These are phyloP conservation scores for Ochropleura plecta DNA, from an alignment of 2,888 invertebrate species.

Conservation along the genomic window DNA sequence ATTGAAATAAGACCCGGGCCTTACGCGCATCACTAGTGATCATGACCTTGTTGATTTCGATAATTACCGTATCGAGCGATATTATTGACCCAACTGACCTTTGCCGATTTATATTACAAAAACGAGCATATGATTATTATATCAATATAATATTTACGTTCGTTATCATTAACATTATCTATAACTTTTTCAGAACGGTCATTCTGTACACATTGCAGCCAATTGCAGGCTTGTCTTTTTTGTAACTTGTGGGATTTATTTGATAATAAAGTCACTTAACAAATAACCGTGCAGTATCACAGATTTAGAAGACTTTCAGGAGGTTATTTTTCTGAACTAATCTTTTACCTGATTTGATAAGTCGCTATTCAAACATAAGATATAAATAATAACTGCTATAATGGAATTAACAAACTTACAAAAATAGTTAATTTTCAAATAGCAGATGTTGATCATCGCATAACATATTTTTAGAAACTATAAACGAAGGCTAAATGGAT, in stretches of 20 bases:
- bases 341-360: neutral
- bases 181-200: conserved; percentile 9
- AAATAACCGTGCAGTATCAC: neutral
- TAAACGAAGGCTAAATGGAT: conserved; percentile 30
- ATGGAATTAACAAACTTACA: conserved; percentile 7
- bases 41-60: conserved; percentile 44
- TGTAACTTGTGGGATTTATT: neutral
- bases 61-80: conserved; percentile 30
- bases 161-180: conserved; percentile 10
- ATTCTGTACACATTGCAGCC: neutral
- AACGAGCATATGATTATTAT: conserved; percentile 13
- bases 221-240: neutral
- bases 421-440: conserved; percentile 21
- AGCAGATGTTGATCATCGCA: conserved; percentile 37
- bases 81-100: conserved; percentile 26
- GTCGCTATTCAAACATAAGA: neutral
- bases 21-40: conserved; percentile 28
- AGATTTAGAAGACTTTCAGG: neutral
- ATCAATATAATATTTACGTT: conserved; percentile 35
- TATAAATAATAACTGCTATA: neutral
- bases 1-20: neutral
- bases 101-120: conserved; percentile 15
- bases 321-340: neutral
- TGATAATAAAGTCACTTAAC: neutral
- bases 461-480: conserved; percentile 45